A percentile compares a stretch with the other conserved stretches of the same genome.
Conservation (phyloP, 2,113 vertebrate species). For the Archilochus colubris region DNA sequence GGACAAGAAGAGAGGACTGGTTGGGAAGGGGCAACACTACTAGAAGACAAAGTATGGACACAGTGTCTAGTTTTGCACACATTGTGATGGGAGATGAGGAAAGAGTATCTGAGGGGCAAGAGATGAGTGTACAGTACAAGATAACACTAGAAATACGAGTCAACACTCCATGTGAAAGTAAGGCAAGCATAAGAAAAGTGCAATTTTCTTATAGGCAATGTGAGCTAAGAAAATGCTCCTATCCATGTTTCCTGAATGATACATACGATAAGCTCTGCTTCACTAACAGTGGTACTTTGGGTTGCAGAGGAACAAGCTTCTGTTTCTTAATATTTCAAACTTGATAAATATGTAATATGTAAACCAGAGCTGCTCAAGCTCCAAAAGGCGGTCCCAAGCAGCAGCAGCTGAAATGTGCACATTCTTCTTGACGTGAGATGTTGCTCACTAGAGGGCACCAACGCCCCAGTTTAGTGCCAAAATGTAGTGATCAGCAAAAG, state of each 20-base stretch:
- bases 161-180: not conserved
- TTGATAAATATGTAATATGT: not conserved
- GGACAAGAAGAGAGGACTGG: not conserved
- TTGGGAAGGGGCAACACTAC: fast-evolving
- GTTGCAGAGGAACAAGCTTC: not conserved
- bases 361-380: not conserved
- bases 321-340: not conserved
- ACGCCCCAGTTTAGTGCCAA: not conserved
- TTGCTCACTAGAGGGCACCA: slow-evolving; percentile 65
- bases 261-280: not conserved
- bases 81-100: not conserved
- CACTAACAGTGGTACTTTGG: not conserved
- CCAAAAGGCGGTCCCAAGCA: not conserved
- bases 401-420: fast-evolving
- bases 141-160: not conserved
- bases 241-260: not conserved
- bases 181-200: not conserved
- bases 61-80: fast-evolving
- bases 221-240: not conserved
- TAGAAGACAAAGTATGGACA: fast-evolving
- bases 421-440: not conserved
- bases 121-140: fast-evolving
- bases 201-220: not conserved
- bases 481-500: not conserved
- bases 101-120: not conserved